A percentile compares a stretch with the other conserved stretches of the same genome.
phyloP scores from a whole-genome alignment of 2,113 vertebrate genomes.

The Leucosticte australis region DNA sequence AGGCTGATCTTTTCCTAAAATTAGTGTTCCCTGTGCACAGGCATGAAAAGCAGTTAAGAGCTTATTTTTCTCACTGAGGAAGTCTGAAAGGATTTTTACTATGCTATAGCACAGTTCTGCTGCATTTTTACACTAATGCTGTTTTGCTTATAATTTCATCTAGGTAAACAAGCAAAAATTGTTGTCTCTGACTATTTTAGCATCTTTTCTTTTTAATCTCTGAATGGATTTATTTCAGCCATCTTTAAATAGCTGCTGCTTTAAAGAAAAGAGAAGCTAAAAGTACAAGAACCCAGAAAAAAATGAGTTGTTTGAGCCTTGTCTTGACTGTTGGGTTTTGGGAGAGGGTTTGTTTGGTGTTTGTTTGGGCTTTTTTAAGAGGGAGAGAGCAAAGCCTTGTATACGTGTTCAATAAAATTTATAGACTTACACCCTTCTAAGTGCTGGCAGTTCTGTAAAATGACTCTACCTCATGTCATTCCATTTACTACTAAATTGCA shows the following conservation, averaged over 20 bases:
- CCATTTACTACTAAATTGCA: not conserved
- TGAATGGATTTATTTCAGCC: not conserved
- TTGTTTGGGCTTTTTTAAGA: not conserved
- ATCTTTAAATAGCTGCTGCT: not conserved
- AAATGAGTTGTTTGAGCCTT: not conserved
- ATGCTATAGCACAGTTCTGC: not conserved
- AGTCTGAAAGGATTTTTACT: not conserved
- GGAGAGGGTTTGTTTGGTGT: not conserved
- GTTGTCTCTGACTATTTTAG: not conserved
- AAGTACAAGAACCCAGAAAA: not conserved
- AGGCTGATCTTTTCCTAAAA: not conserved
- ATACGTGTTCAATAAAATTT: not conserved
- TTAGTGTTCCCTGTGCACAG: not conserved
- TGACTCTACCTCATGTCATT: not conserved
- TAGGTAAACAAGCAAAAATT: not conserved
- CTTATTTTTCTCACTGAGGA: not conserved
- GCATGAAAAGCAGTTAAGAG: not conserved
- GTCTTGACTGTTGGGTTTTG: not conserved
- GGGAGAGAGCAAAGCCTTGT: not conserved
- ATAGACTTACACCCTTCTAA: not conserved
- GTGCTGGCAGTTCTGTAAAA: not conserved
- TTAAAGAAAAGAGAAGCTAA: not conserved
- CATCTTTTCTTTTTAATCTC: not conserved
- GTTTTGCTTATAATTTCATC: not conserved
- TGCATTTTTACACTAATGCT: not conserved